Percentiles rank a stretch among this genome's conserved stretches.
These are phyloP conservation scores for Ophioninae sp. DNA, from an alignment of 2,888 invertebrate genomes.

Conservation along the genomic window DNA sequence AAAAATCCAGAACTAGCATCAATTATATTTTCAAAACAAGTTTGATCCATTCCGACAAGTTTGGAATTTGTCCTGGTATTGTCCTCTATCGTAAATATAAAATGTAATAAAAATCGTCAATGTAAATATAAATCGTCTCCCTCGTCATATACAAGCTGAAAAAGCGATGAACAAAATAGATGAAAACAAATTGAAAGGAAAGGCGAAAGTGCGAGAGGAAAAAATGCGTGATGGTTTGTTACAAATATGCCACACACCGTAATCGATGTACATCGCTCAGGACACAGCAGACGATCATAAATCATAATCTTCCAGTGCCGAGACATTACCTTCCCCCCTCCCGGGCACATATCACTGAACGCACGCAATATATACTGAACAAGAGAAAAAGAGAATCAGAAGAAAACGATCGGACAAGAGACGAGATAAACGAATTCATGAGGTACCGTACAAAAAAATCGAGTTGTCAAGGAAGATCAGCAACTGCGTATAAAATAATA, in stretches of 20 bases:
- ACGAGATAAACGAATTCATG: conserved; percentile 9
- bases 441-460: conserved; percentile 23
- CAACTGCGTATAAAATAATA: neutral
- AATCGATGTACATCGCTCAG: conserved; percentile 65
- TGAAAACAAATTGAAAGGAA: neutral
- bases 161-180: neutral
- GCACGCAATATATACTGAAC: neutral
- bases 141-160: neutral
- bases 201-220: neutral
- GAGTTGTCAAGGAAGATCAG: conserved; percentile 48
- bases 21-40: too few species aligned
- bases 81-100: too few species aligned
- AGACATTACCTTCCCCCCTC: conserved; percentile 25
- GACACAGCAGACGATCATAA: conserved; percentile 58
- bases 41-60: too few species aligned
- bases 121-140: too few species aligned
- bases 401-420: conserved; percentile 17
- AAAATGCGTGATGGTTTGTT: conserved; percentile 16
- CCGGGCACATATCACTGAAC: conserved; percentile 10
- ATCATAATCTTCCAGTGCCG: conserved; percentile 60
- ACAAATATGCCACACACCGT: conserved; percentile 52
- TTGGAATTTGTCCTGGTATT: too few species aligned
- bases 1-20: too few species aligned
- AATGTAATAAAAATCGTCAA: too few species aligned
- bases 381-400: conserved; percentile 3